Percentiles rank a stretch among this genome's conserved stretches.
These are phyloP conservation scores for Scomber scombrus DNA, from an alignment of 2,113 vertebrate genomes.

Conservation along the genomic window DNA sequence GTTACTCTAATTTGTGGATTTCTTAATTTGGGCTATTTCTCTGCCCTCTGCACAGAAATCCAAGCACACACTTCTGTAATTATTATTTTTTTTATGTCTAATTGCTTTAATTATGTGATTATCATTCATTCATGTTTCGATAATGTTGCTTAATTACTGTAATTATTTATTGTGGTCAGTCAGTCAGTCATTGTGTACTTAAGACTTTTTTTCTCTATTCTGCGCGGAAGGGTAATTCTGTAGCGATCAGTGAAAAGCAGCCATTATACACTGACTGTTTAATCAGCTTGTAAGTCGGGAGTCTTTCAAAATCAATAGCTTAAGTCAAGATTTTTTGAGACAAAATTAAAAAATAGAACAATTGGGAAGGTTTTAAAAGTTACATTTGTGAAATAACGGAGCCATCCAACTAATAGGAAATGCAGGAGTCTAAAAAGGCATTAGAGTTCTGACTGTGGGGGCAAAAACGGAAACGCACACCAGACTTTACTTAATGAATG, in stretches of 20 bases:
- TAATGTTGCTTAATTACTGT: constrained; percentile 71
- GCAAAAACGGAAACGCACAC: not conserved
- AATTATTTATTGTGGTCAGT: constrained; percentile 79
- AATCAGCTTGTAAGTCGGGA: constrained; percentile 13
- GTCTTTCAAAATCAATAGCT: constrained; percentile 21
- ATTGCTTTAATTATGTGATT: constrained; percentile 78
- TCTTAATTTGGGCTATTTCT: constrained; percentile 61
- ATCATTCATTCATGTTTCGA: constrained; percentile 57
- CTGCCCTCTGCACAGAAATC: constrained; percentile 57
- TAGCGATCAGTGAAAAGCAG: not conserved
- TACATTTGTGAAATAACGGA: not conserved
- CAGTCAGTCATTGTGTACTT: constrained; percentile 43
- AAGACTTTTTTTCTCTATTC: constrained; percentile 1
- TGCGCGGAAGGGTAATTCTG: constrained; percentile 13
- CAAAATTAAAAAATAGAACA: not conserved
- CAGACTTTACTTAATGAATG: not conserved
- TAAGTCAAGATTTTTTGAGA: not conserved
- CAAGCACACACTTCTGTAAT: constrained; percentile 56
- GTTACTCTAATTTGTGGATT: constrained; percentile 60
- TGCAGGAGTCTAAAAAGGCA: not conserved
- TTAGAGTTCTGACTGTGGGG: not conserved
- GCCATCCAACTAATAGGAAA: not conserved
- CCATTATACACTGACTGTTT: constrained; percentile 25
- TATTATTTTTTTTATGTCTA: constrained; percentile 46
- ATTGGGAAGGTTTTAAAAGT: not conserved